Conservation (phyloP, 2,888 invertebrate genomes). For the Phyllotreta striolata region DNA sequence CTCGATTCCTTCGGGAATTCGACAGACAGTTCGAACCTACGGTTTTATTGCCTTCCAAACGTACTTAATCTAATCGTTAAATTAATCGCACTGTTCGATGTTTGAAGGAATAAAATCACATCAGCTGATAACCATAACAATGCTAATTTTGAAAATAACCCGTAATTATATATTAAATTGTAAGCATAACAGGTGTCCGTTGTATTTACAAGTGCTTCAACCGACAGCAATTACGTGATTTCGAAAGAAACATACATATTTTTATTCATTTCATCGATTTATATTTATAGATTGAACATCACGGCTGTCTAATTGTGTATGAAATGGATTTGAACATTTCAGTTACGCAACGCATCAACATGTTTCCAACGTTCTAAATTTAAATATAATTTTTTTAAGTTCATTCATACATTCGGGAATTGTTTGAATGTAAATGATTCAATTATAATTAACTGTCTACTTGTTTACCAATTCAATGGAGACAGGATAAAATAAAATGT, state of each 20-base stretch:
- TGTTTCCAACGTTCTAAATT: too few relatives aligned
- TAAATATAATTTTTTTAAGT: too few relatives aligned
- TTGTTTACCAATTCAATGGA: too few relatives aligned
- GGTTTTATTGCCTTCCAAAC: conserved; percentile 15
- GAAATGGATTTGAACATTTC: too few relatives aligned
- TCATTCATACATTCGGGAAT: too few relatives aligned
- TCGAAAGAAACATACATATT: neutral
- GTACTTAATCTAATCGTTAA: conserved; percentile 14
- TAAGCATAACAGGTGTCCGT: conserved; percentile 15
- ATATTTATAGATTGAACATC: too few relatives aligned
- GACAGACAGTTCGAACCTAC: neutral
- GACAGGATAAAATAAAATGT: too few relatives aligned
- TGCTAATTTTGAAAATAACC: conserved; percentile 22
- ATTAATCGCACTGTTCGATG: conserved; percentile 17
- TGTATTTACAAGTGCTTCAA: neutral
- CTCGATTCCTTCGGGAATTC: neutral
- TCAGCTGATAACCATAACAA: conserved; percentile 24
- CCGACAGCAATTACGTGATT: neutral
- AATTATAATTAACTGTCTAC: too few relatives aligned
- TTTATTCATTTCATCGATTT: neutral
- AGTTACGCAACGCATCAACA: too few relatives aligned
- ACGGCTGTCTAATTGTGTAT: too few relatives aligned
- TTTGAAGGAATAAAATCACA: conserved; percentile 24
- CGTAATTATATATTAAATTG: conserved; percentile 13
- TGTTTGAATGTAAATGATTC: too few relatives aligned